Evolutionary conservation across 2,888 invertebrate genomes (phyloP).

Genomic region (Acholoe squamosa): DNA sequence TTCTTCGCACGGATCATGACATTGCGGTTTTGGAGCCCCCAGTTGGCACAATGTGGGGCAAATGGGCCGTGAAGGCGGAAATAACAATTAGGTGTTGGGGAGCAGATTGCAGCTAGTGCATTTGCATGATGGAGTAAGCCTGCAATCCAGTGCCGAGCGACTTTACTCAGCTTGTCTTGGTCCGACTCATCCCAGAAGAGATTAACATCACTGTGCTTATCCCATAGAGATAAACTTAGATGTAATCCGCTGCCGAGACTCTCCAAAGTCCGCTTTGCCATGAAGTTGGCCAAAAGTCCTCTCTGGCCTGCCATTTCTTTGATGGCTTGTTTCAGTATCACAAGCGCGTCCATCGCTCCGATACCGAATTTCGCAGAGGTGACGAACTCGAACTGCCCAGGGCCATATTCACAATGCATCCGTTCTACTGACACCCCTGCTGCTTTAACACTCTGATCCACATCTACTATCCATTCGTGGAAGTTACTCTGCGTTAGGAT

Average conservation of each 20-base stretch:
- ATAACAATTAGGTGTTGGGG: slow-evolving; percentile 72
- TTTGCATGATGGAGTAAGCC: slow-evolving; percentile 69
- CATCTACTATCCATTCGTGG: slow-evolving; percentile 15
- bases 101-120: slow-evolving; percentile 69
- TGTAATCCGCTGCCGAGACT: slow-evolving; percentile 65
- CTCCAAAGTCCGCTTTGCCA: slow-evolving; percentile 64
- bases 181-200: slow-evolving; percentile 63
- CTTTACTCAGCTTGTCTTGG: slow-evolving; percentile 63
- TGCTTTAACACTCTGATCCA: slow-evolving; percentile 59
- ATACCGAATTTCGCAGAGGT: slow-evolving; percentile 66
- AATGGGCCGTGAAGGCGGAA: slow-evolving; percentile 64
- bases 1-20: slow-evolving; percentile 67
- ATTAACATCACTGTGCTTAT: slow-evolving; percentile 47
- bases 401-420: slow-evolving; percentile 65
- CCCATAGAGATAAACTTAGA: slow-evolving; percentile 70
- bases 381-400: slow-evolving; percentile 70
- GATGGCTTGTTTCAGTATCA: slow-evolving; percentile 67
- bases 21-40: slow-evolving; percentile 69
- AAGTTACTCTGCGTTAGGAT: background rate
- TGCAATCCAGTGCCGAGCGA: slow-evolving; percentile 69
- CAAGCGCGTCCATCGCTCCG: slow-evolving; percentile 64
- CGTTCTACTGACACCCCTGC: slow-evolving; percentile 62
- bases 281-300: slow-evolving; percentile 68
- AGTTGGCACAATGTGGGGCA: slow-evolving; percentile 66
- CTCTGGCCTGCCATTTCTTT: slow-evolving; percentile 67